A percentile compares a stretch with the other conserved stretches of the same genome.
Evolutionary conservation across 2,888 invertebrate genomes (phyloP).

Genomic region (Carterocephalus palaemon): DNA sequence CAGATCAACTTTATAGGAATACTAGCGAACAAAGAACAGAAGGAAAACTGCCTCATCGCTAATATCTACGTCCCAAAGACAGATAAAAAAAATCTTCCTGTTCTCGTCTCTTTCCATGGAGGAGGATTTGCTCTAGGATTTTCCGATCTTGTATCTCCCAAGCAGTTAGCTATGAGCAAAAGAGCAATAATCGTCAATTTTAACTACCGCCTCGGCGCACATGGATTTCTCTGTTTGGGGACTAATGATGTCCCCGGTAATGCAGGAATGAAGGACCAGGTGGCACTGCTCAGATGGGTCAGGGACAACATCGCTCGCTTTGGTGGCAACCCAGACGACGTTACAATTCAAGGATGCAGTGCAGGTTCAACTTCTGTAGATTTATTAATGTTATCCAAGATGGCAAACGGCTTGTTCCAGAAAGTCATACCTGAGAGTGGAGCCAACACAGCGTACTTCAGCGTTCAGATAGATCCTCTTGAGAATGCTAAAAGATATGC

Average conservation of each 20-base stretch:
- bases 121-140: slow-evolving; percentile 57
- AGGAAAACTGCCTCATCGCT: slow-evolving; percentile 39
- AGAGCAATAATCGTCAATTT: slow-evolving; percentile 47
- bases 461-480: slow-evolving; percentile 47
- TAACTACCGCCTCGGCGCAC: slow-evolving; percentile 50
- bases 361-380: slow-evolving; percentile 52
- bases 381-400: slow-evolving; percentile 45
- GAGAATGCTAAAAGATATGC: slow-evolving; percentile 37
- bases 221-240: slow-evolving; percentile 40
- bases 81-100: slow-evolving; percentile 40
- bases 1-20: slow-evolving; percentile 24
- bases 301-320: slow-evolving; percentile 41
- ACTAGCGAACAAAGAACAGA: slow-evolving; percentile 16
- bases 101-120: slow-evolving; percentile 62
- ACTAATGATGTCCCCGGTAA: slow-evolving; percentile 43
- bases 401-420: slow-evolving; percentile 45
- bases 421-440: slow-evolving; percentile 45
- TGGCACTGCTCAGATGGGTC: slow-evolving; percentile 43
- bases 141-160: slow-evolving; percentile 40
- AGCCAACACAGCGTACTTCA: slow-evolving; percentile 33
- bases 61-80: slow-evolving; percentile 38
- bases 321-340: slow-evolving; percentile 45
- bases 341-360: slow-evolving; percentile 48
- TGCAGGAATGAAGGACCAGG: slow-evolving; percentile 46
- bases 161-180: slow-evolving; percentile 38